Evolutionary conservation across 1,140 invertebrate genomes (phyloP), one percentile per base, ranked within the genome.

Genomic region (Laodelphax striatellus): DNA sequence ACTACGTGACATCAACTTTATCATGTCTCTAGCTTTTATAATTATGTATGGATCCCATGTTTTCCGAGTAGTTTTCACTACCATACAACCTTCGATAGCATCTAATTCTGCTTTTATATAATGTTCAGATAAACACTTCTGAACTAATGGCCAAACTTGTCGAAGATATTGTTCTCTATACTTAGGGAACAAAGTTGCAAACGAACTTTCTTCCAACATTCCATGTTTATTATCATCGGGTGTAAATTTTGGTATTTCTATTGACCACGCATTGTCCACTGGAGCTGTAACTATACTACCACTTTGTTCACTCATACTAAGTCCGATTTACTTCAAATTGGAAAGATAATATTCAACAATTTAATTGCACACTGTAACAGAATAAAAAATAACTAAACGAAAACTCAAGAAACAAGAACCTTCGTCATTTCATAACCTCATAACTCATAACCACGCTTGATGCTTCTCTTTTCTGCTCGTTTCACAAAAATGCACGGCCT

Each of bases 1-100:
- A 73, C 94, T 97, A 67, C 97, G 77, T 1, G 96, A 92, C 60
- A 99, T 71, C 3, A 99, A 75, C 72, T 97, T 97, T 60, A 99
- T 92, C 74, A 98, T 82, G 73, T 99, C 97, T 63, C 96, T 80
- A 9, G 94, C 92, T 77, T 99, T 99, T 9, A 99, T 81, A 50
- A 99, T 93, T 46, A 97, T 91, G 65, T 92, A 98, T 0, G 97
- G 97, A 80, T 99, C 97, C 92, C 92, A 99, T 1, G 96, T 98
- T 78, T 98, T 97, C 55, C 93, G 80, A 0, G 95, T 98, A 0
- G 97, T 99, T 71, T 80, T 82, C 0, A 99, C 97, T 8, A 85
- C 86, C 89, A 99, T 94, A 65, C 87, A 88, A 54, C 97, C 97
- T 81, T 98, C 94, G 3, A 97, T 77, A 0, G 97, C 73, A 80